Percentiles rank a stretch among this genome's conserved stretches.
Conservation (phyloP, 1,140 invertebrate genomes). For the Bombus ignitus region DNA sequence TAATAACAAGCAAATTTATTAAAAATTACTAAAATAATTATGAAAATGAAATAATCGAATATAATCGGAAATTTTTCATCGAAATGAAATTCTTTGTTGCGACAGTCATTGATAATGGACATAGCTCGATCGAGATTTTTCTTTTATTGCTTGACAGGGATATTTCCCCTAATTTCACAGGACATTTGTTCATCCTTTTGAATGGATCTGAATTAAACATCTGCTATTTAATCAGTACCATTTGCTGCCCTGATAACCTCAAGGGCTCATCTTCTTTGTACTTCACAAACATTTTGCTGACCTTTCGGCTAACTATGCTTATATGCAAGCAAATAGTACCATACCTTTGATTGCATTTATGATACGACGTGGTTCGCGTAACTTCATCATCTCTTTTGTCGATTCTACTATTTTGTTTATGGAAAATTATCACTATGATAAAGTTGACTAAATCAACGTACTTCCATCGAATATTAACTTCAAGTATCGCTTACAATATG, state of each 20-base stretch:
- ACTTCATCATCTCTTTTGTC: neutral
- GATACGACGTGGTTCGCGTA: constrained; percentile 30
- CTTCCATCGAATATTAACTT: neutral
- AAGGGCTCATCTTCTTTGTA: constrained; percentile 1
- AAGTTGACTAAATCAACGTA: neutral
- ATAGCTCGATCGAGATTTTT: neutral
- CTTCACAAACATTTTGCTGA: neutral
- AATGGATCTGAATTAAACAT: neutral
- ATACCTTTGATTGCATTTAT: constrained; percentile 25
- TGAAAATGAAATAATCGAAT: neutral
- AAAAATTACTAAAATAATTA: neutral
- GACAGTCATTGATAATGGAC: neutral
- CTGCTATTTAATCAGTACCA: neutral
- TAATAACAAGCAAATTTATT: neutral
- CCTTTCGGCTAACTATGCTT: constrained; percentile 19
- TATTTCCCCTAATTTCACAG: neutral
- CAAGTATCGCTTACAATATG: too few relatives aligned
- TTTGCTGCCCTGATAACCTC: neutral
- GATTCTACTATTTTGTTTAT: neutral
- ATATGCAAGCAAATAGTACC: constrained; percentile 26
- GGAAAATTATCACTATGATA: neutral
- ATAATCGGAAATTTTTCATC: neutral
- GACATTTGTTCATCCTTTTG: neutral
- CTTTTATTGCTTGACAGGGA: neutral
- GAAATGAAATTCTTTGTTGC: neutral